Evolutionary conservation across 2,113 vertebrate species (phyloP).

Genomic region (Cyphomyrus discorhynchus): DNA sequence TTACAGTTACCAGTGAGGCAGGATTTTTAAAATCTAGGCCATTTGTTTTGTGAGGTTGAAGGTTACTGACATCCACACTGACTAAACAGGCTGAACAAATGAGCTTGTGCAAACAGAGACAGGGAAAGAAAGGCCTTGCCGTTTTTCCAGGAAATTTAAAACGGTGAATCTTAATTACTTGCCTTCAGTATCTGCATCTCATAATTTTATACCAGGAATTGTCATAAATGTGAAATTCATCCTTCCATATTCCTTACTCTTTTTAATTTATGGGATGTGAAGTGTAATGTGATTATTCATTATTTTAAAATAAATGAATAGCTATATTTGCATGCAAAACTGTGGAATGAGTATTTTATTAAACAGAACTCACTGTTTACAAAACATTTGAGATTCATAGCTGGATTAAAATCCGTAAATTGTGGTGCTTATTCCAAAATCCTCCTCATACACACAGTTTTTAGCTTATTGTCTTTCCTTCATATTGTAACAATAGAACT

Average conservation of each 20-base stretch:
- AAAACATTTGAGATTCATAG: background rate
- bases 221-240: background rate
- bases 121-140: background rate
- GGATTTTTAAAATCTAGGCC: background rate
- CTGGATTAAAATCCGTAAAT: background rate
- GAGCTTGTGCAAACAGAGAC: background rate
- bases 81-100: constrained; percentile 1
- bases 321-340: background rate
- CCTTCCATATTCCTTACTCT: background rate
- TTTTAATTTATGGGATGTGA: background rate
- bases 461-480: background rate
- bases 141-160: constrained; percentile 16
- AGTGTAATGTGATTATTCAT: background rate
- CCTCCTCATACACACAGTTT: background rate
- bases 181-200: background rate
- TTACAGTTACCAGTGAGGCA: background rate
- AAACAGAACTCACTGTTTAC: background rate
- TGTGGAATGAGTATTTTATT: background rate
- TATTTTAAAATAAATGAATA: background rate
- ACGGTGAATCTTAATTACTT: background rate
- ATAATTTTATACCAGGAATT: background rate
- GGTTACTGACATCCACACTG: background rate
- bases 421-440: background rate
- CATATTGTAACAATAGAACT: background rate
- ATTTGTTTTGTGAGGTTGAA: background rate